Conservation (phyloP, 2,797 vertebrate species). For the Takifugu rubripes region DNA sequence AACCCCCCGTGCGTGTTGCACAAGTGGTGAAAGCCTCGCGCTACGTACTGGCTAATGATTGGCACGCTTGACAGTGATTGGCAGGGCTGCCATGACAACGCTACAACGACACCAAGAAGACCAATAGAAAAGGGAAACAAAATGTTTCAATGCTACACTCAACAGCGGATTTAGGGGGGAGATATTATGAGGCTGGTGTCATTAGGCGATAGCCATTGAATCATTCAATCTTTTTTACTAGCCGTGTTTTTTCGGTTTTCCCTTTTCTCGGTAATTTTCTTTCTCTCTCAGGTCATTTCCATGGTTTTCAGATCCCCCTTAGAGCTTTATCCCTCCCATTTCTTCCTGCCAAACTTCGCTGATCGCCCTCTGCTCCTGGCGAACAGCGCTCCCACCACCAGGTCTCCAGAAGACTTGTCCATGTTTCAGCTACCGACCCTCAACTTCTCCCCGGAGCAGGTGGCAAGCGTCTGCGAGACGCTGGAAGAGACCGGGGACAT, state of each 20-base stretch:
- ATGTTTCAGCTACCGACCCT: constrained; percentile 99
- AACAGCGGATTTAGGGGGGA: constrained; percentile 99
- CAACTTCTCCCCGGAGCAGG: constrained; percentile 99
- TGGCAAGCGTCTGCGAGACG: constrained; percentile 99
- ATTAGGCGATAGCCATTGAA: constrained; percentile 98
- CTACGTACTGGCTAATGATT: constrained; percentile 99
- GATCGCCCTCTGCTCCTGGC: constrained; percentile 95
- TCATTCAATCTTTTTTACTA: constrained; percentile 92
- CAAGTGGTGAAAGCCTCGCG: constrained; percentile 92
- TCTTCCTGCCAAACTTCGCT: constrained; percentile 99
- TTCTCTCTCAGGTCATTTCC: constrained; percentile 96
- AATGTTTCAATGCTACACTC: constrained; percentile 99
- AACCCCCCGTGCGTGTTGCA: constrained; percentile 81
- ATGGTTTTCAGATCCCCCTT: constrained; percentile 99
- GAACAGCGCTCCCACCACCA: constrained; percentile 91
- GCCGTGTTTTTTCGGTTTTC: constrained; percentile 76
- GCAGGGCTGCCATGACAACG: constrained; percentile 99
- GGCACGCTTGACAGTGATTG: constrained; percentile 99
- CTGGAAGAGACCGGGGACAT: constrained; percentile 99
- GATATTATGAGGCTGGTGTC: constrained; percentile 99
- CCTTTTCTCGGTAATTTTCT: constrained; percentile 85
- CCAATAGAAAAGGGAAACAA: constrained; percentile 99
- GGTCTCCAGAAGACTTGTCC: constrained; percentile 98
- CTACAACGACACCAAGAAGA: constrained; percentile 97
- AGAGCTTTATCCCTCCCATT: constrained; percentile 99